Evolutionary conservation across 2,113 vertebrate species (phyloP), one percentile per base, ranked within the genome.

Genomic region (Propithecus coquereli): DNA sequence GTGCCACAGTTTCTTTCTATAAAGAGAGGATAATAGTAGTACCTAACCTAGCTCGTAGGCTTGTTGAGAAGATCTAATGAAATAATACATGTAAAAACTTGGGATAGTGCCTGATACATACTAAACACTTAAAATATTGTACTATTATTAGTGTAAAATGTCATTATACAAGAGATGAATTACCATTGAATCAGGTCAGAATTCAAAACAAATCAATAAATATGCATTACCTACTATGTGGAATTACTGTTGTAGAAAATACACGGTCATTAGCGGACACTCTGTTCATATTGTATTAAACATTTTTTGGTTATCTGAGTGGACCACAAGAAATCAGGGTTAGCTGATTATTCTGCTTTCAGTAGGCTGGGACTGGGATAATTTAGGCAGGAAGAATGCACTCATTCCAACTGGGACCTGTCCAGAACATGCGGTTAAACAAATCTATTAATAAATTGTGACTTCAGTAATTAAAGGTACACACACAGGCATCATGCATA

Each of bases 381-480:
- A 90, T 70, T 91, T 32, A 92, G 66, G 74, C 81, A 97, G 85
- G 90, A 97, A 96, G 92, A 94, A 94, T 79, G 40, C 11, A 70
- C 14, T 95, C 92, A 47, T 87, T 97, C 87, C 57, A 92, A 81
- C 6, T 97, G 96, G 95, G 95, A 88, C 68, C 50, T 94, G 81
- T 94, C 94, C 96, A 97, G 96, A 90, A 88, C 71, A 96, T 74
- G 81, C 74, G 52, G 92, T 92, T 94, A 96, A 96, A 93, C 84
- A 90, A 87, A 85, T 90, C 97, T 97, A 97, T 97, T 97, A 97
- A 97, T 97, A 97, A 95, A 94, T 83, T 79, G 30, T 94, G 95
- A 97, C 94, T 95, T 96, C 66, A 76, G 68, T 91, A 97, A 97
- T 88, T 97, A 90, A 96, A 97, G 94, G 90, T 96, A 88, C 82